A percentile compares a stretch with the other conserved stretches of the same genome.
phyloP scores from a whole-genome alignment of 1,140 invertebrate genomes.

The Bombyx mori region DNA sequence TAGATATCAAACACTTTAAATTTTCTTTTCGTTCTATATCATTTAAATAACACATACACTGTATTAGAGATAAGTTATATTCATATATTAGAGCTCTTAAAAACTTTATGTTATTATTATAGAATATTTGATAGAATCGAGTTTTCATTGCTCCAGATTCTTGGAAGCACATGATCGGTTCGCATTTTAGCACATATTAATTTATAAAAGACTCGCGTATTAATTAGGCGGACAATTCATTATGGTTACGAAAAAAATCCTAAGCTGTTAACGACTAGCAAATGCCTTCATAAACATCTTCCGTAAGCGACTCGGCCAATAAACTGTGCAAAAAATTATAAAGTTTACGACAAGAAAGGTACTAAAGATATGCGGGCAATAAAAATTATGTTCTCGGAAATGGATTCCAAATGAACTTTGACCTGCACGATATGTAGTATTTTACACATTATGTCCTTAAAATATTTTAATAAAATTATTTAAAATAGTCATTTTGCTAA shows the following conservation, averaged over 20 bases:
- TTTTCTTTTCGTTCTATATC: too few relatives aligned
- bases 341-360: constrained; percentile 25
- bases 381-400: background rate
- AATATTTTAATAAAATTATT: background rate
- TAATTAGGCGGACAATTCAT: constrained; percentile 3
- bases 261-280: constrained; percentile 31
- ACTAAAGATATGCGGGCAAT: constrained; percentile 6
- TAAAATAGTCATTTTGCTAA: background rate
- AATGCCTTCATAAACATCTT: constrained; percentile 26
- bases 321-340: constrained; percentile 36
- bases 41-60: too few relatives aligned
- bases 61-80: too few relatives aligned
- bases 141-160: background rate
- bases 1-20: too few relatives aligned
- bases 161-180: background rate
- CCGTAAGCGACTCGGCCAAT: constrained; percentile 30
- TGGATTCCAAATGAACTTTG: background rate
- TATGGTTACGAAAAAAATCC: constrained; percentile 16
- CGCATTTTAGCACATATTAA: constrained; percentile 4
- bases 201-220: constrained; percentile 1
- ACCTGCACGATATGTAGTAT: background rate
- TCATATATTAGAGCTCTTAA: too few relatives aligned
- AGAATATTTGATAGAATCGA: too few relatives aligned
- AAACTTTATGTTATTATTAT: too few relatives aligned
- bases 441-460: too few relatives aligned